Base-by-base conservation (phyloP, 1,140 invertebrate species). In the Dendrolimus kikuchii region DNA sequence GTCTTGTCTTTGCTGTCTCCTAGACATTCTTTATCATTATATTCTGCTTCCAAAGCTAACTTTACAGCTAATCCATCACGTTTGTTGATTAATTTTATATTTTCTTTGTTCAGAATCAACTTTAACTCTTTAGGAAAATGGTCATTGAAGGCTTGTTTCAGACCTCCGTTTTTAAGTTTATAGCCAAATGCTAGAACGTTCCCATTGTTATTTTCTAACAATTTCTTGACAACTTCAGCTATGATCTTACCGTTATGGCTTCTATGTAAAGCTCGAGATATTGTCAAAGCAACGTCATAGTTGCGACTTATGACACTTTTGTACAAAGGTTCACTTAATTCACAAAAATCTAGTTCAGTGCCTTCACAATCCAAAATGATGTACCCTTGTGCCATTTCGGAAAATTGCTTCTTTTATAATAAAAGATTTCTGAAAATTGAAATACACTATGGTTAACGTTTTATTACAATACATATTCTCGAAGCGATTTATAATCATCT, bases 1-100 rank as follows among this genome's bases (percentile, higher is more conserved):
- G 43, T 9, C 23, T n/a, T 45, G 7, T 45, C 43, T 6, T n/a
- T 45, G 8, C 43, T n/a, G 43, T 45, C 43, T n/a, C 43, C 43
- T 4, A 7, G 8, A n/a, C 41, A 5, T 38, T n/a, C 5, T n/a
- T 40, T 7, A 40, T 66, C 61, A n/a, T 53, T 55, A 5, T 51
- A 9, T 37, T 66, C 57, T 39, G 36, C 10, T 6, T 41, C 38
- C 0, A 10, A 43, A 40, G 55, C 59, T 8, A 71, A 46, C 50
- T 64, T 71, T 0, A 71, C 10, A n/a, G 66, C 52, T 7, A 59
- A 49, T 7, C 55, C 42, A 6, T 64, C 46, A 40, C 54, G 49
- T 23, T 57, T 63, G 38, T 56, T 66, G 7, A 60, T 44, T 10
- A 71, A 62, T 46, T 52, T 66, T 5, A 71, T 60, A 36, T 10